Base-by-base conservation (phyloP, 2,797 vertebrate genomes). In the Galago senegalensis region DNA sequence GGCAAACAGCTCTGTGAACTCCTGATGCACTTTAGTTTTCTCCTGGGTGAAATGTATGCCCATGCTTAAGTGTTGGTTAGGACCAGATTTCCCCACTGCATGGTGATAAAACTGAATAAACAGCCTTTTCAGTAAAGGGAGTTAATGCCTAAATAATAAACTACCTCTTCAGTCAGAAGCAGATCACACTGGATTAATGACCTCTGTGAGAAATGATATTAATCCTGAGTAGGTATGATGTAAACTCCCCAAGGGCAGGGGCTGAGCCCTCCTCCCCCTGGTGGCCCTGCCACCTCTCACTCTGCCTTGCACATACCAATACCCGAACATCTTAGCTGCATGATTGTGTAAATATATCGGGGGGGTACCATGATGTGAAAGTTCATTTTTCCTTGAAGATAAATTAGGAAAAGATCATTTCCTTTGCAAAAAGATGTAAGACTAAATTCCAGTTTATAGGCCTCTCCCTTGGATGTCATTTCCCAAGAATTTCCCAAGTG, bases 311-410 rank as follows among this genome's bases (percentile, higher is more conserved):
- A 43, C 56, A 2, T 4, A 46, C 18, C 70, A 86, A 75, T 53
- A 60, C 49, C 67, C 87, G 31, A 29, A 1, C 27, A 79, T 69
- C 23, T 61, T 40, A 27, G 21, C 75, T 8, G 40, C 2, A 0
- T 23, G 21, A 31, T 56, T 27, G 6, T 65, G 20, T 56, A 46
- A 72, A n/a, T 46, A 43, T n/a, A 31, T 56, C 63, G 80, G 43
- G 40, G 40, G 18, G 61, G n/a, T 7, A 72, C 29, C 21, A 34
- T 10, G 31, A 49, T 31, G 23, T 25, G 16, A 93, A 88, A 46
- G 34, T 69, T 69, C 73, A 46, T 70, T 94, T 95, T 97, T 93
- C 70, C 61, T 5, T 40, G 25, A 56, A 85, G 53, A 43, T 76
- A 89, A 60, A 58, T 46, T n/a, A 8, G n/a, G 75, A 37, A 87